A percentile compares a stretch with the other conserved stretches of the same genome.
phyloP scores from a whole-genome alignment of 2,888 invertebrate species.

The Orthosia cruda region DNA sequence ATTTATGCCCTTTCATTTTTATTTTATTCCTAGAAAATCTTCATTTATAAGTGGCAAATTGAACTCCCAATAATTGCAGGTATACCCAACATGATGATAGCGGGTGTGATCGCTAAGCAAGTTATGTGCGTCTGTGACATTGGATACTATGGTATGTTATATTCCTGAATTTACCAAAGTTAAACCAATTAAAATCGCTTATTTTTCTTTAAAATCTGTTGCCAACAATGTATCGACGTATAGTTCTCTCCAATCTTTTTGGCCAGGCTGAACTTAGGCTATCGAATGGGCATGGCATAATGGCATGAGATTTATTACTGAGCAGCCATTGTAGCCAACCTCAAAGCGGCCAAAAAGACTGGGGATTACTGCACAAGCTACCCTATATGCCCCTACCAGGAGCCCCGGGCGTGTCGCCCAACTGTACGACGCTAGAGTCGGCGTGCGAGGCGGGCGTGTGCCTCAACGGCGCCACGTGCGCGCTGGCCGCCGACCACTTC shows the following conservation, averaged over 20 bases:
- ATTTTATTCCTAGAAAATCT: too few relatives aligned
- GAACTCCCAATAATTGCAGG: conserved; percentile 65
- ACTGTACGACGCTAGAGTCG: conserved; percentile 83
- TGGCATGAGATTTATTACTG: too few relatives aligned
- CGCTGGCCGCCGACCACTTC: conserved; percentile 89
- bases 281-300: too few relatives aligned
- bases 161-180: too few relatives aligned
- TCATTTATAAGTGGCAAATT: too few relatives aligned
- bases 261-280: too few relatives aligned
- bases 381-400: conserved; percentile 70
- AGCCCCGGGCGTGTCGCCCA: conserved; percentile 82
- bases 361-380: too few relatives aligned
- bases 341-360: too few relatives aligned
- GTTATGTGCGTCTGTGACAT: conserved; percentile 93
- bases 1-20: too few relatives aligned
- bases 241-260: too few relatives aligned
- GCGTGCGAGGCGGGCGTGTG: conserved; percentile 94
- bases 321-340: too few relatives aligned
- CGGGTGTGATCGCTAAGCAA: conserved; percentile 81
- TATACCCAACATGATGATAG: conserved; percentile 75
- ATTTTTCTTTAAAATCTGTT: neutral
- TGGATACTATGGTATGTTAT: conserved; percentile 91
- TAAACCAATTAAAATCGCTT: too few relatives aligned
- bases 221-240: neutral
- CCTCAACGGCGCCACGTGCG: conserved; percentile 95